phyloP scores from a whole-genome alignment of 2,888 invertebrate species.

The Drosophila planitibia region DNA sequence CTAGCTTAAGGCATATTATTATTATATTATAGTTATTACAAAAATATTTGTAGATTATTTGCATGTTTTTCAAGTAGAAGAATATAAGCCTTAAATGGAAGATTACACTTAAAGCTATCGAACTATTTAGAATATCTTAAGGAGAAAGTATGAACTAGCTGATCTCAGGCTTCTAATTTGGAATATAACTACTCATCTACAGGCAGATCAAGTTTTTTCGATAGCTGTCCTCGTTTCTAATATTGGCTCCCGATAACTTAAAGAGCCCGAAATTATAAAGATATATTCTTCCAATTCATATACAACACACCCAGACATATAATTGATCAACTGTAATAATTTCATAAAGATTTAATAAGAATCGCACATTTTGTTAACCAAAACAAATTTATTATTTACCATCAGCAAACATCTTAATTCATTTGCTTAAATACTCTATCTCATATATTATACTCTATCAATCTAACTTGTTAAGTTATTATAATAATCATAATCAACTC shows the following conservation, averaged over 20 bases:
- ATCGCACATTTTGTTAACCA: neutral
- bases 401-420: neutral
- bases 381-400: neutral
- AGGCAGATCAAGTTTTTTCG: neutral
- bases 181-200: neutral
- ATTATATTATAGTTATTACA: no score
- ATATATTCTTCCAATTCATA: neutral
- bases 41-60: neutral
- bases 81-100: no score
- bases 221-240: neutral
- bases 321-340: no score
- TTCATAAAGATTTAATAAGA: no score
- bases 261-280: neutral
- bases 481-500: neutral
- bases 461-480: neutral
- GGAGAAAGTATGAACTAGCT: neutral
- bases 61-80: no score
- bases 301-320: no score
- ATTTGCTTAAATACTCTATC: neutral
- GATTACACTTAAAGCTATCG: no score
- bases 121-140: no score
- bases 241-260: neutral
- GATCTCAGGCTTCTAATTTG: neutral
- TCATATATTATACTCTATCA: neutral
- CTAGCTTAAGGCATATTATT: neutral